These are phyloP conservation scores for Danio jaintianensis DNA, from an alignment of 2,797 vertebrate genomes.

Conservation along the genomic window DNA sequence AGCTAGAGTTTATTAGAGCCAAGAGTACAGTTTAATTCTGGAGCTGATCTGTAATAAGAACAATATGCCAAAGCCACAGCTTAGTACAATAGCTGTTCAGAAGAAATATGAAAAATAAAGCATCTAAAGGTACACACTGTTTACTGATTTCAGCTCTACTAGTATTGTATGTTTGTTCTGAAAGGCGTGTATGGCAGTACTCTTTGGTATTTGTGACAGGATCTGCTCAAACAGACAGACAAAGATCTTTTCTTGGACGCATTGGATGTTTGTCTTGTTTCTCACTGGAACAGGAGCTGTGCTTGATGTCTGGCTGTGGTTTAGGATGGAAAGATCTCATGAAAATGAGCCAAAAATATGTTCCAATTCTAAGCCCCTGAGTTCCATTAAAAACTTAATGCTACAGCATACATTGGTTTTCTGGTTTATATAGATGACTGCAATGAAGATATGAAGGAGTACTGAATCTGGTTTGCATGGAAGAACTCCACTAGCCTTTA, in stretches of 20 bases:
- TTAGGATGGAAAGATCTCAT: background rate
- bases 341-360: background rate
- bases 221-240: constrained; percentile 3
- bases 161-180: background rate
- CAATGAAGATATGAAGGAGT: too few relatives aligned
- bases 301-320: background rate
- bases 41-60: background rate
- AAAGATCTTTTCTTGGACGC: background rate
- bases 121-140: background rate
- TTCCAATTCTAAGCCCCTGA: background rate
- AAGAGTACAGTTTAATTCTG: constrained; percentile 17
- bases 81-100: background rate
- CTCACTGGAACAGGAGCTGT: background rate
- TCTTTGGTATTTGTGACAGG: too few relatives aligned
- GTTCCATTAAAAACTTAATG: background rate
- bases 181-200: background rate
- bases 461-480: background rate
- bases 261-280: background rate
- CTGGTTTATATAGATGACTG: background rate
- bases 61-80: background rate
- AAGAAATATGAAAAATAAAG: background rate
- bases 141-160: background rate
- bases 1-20: background rate
- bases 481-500: background rate
- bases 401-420: background rate